Percentiles rank a stretch among this genome's conserved stretches.
phyloP scores from a whole-genome alignment of 2,797 vertebrate genomes.

The Cossypha heuglini region DNA sequence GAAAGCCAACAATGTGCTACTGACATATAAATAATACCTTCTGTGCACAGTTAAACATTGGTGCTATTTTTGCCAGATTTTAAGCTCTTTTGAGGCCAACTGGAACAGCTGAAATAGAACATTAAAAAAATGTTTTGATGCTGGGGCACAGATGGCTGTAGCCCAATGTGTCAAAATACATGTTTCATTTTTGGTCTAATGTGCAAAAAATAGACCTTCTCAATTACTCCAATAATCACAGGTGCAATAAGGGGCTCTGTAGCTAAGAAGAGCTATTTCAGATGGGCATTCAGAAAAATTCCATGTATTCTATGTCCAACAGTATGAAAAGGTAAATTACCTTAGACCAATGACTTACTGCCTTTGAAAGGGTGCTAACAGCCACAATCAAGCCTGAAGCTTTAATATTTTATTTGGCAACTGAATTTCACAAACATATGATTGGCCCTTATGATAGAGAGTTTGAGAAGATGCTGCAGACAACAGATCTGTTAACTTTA shows the following conservation, averaged over 20 bases:
- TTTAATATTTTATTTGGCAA: conserved; percentile 1
- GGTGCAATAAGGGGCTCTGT: conserved; percentile 3
- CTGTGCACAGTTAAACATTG: conserved; percentile 54
- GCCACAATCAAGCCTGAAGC: background rate
- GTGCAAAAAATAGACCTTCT: conserved; percentile 44
- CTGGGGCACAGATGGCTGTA: conserved; percentile 51
- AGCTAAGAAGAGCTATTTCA: conserved; percentile 18
- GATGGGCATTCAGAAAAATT: conserved; percentile 5
- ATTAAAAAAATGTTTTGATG: conserved; percentile 49
- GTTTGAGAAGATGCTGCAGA: background rate
- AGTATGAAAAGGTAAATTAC: conserved; percentile 20
- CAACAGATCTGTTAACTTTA: background rate
- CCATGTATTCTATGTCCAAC: background rate
- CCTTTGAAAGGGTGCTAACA: conserved; percentile 28
- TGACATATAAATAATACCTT: conserved; percentile 61
- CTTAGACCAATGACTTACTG: background rate
- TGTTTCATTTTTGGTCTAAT: conserved; percentile 54
- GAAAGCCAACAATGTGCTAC: conserved; percentile 36
- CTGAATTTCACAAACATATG: background rate
- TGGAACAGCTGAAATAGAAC: conserved; percentile 60
- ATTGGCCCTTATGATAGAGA: background rate
- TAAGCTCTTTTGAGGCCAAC: conserved; percentile 53
- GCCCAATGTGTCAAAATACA: conserved; percentile 62
- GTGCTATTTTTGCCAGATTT: conserved; percentile 61
- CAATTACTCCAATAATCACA: conserved; percentile 46